phyloP scores from a whole-genome alignment of 2,797 vertebrate genomes.

The Sternotherus odoratus region DNA sequence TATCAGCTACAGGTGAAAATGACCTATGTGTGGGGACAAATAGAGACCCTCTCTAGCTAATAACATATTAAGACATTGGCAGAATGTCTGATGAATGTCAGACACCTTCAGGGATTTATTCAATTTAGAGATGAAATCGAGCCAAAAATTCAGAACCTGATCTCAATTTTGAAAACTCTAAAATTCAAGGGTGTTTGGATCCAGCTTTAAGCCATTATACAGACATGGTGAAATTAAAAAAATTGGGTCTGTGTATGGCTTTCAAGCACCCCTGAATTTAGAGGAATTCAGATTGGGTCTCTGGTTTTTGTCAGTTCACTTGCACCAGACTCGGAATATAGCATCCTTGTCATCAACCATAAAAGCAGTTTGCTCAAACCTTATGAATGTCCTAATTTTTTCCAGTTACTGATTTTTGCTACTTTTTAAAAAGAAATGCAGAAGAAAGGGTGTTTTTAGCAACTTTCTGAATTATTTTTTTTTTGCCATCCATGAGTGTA shows the following conservation, averaged over 20 bases:
- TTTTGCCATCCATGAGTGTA: slow-evolving; percentile 68
- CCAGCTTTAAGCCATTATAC: neutral
- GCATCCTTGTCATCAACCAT: slow-evolving; percentile 17
- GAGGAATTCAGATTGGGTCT: neutral
- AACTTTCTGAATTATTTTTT: slow-evolving; percentile 78
- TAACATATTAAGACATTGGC: slow-evolving; percentile 62
- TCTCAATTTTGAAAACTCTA: neutral
- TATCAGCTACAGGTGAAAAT: slow-evolving; percentile 35
- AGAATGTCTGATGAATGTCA: slow-evolving; percentile 56
- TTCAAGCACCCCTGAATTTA: neutral
- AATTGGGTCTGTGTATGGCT: neutral
- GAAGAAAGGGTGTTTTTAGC: slow-evolving; percentile 79
- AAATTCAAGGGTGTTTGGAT: slow-evolving; percentile 34
- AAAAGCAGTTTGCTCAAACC: neutral
- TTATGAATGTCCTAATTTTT: neutral
- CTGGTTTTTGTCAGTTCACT: neutral
- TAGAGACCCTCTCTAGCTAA: slow-evolving; percentile 15
- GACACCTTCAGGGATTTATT: slow-evolving; percentile 74
- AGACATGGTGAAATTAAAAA: slow-evolving; percentile 1
- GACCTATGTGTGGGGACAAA: slow-evolving; percentile 5
- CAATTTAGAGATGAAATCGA: slow-evolving; percentile 55
- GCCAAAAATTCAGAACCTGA: slow-evolving; percentile 42
- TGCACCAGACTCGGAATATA: neutral
- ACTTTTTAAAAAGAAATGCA: slow-evolving; percentile 50
- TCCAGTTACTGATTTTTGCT: slow-evolving; percentile 19